Evolutionary conservation across 2,113 vertebrate species (phyloP), one percentile per base, ranked within the genome.

Genomic region (Marmota flaviventris): DNA sequence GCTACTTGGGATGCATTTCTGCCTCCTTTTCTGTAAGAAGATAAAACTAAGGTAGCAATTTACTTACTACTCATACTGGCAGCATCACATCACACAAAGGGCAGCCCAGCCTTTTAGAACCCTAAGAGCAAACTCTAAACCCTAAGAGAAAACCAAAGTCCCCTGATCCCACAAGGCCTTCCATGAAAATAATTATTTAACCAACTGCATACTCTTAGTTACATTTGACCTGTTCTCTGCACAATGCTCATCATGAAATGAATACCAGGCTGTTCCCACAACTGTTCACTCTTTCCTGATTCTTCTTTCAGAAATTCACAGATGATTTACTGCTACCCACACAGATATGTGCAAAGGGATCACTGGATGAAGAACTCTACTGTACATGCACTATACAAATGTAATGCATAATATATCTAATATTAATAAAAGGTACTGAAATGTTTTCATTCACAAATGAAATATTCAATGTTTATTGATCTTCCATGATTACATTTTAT

Each of bases 141-240:
- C 14, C 14, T 7, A 51, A 51, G 10, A 12, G 48, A 12, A 13
- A 82, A 11, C 16, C 65, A 29, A 25, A 11, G 5, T 78, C 37
- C n/a, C 16, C 32, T 81, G 18, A n/a, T 67, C 11, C 79, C 45
- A 84, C 0, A 22, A 83, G 4, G 2, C 27, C 29, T 91, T 48
- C n/a, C 25, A 73, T 51, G 4, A 85, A 82, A 95, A 51, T 22
- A 48, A 25, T 91, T 93, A 10, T 67, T 88, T 58, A 42, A 79
- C 51, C 11, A 6, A 17, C 16, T 86, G 17, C 17, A 9, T 73
- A 48, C 1, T 77, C 12, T 76, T 29, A 37, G 56, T 85, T 58
- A 58, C 32, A 51, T 24, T 24, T 63, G 16, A 17, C 2, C 42
- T 92, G 10, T 76, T 94, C 8, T 82, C 29, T 69, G 3, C 3